These are phyloP conservation scores for Atta cephalotes DNA, from an alignment of 1,140 invertebrate species.

Conservation along the genomic window DNA sequence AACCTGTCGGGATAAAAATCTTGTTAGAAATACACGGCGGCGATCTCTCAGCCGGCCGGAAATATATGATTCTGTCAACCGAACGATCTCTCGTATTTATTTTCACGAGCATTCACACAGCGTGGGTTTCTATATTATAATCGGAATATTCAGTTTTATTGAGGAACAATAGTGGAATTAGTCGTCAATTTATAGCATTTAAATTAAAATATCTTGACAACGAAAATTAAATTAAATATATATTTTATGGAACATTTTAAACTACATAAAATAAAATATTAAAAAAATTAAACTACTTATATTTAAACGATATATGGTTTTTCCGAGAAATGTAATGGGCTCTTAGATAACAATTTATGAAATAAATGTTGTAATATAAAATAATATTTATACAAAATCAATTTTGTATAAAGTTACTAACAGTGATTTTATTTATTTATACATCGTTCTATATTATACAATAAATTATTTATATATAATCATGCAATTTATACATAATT, in stretches of 20 bases:
- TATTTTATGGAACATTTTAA: background rate
- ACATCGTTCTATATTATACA: background rate
- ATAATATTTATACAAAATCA: slow-evolving; percentile 7
- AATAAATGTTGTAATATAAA: background rate
- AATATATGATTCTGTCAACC: slow-evolving; percentile 36
- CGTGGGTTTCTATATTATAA: background rate
- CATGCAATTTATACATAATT: too few relatives aligned
- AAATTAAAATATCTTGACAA: background rate
- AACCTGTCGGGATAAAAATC: slow-evolving; percentile 47
- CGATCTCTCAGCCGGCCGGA: slow-evolving; percentile 9
- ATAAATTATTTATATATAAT: background rate
- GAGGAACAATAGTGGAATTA: slow-evolving; percentile 9
- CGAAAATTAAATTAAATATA: slow-evolving; percentile 25
- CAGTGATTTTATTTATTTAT: background rate
- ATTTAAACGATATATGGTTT: background rate
- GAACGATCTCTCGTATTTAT: slow-evolving; percentile 10
- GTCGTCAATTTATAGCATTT: slow-evolving; percentile 9
- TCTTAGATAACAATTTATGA: background rate
- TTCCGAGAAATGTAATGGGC: background rate
- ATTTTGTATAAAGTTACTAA: background rate
- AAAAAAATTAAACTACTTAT: slow-evolving; percentile 4
- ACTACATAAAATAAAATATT: slow-evolving; percentile 12
- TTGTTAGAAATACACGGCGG: slow-evolving; percentile 35
- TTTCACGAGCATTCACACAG: slow-evolving; percentile 20
- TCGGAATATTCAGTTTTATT: slow-evolving; percentile 31